Base-by-base conservation (phyloP, 2,797 vertebrate genomes). In the Phataginus tricuspis region DNA sequence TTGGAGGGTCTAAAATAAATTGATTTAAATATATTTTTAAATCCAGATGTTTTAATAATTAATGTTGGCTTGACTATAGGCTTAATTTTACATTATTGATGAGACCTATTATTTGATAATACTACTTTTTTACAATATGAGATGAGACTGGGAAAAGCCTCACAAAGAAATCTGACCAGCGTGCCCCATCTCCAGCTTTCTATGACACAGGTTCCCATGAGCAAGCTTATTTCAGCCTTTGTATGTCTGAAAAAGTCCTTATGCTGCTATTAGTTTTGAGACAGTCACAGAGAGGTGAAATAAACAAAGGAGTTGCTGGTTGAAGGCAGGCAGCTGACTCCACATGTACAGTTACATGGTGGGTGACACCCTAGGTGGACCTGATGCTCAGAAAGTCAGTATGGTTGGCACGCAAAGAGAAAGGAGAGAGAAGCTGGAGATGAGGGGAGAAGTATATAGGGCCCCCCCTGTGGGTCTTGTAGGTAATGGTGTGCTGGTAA, bases 271-370 rank as follows among this genome's bases (percentile, higher is more conserved):
- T 75, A 49, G 12, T 57, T 34, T 55, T 90, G 66, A 92, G 80
- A 34, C 2, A 34, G 57, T 29, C 12, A 23, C 55, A 59, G 74
- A 63, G n/a, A 23, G 4, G 5, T 34, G 15, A 63, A 34, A 11
- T 31, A 45, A 55, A 42, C 27, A 53, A 78, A 31, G n/a, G 53
- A 2, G 5, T 23, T 34, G 13, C 19, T 34, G 4, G 53, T 7
- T 37, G 42, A 79, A 85, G 53, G 78, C 59, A 16, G 15, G 31
- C 10, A 0, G 49, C 49, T 25, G 80, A 34, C 57, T 8, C 15
- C 72, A 37, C 66, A 9, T 0, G 0, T 15, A 0, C 27, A 15
- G 63, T 23, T 14, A 0, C 0, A 9, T 23, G 57, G 18, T 63
- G 31, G 31, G 19, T 9, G 37, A 64, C 2, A 0, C 23, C 1